Evolutionary conservation across 2,888 invertebrate species (phyloP), one percentile per base, ranked within the genome.

Genomic region (Xestia c-nigrum): DNA sequence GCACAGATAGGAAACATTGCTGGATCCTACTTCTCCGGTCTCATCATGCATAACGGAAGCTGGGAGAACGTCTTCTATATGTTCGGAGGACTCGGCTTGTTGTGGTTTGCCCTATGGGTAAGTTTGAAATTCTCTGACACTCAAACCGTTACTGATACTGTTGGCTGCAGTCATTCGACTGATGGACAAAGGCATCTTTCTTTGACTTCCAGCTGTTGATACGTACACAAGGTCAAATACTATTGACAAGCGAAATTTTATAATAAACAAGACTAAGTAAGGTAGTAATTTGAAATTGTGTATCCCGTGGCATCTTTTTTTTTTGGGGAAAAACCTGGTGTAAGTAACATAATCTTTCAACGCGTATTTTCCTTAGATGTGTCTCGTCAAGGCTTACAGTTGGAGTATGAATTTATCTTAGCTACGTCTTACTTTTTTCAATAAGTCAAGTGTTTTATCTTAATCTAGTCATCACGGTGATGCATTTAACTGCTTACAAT

Each of bases 21-120:
- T 40, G 97, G 97, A 1, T 96, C 97, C 0, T 94, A 95, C 73
- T 92, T 97, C 67, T 97, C 97, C 3, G 97, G 97, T 0, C 90
- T 97, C 0, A 94, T 97, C 16, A 95, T 97, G 93, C 93, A 96
- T 65, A 91, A 94, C 61, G 96, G 96, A 1, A 94, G 93, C 64
- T 97, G 97, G 97, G 97, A 97, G 38, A 92, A 96, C 66, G 97
- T 97, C 0, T 97, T 97, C 89, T 97, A 97, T 81, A 86, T 97
- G 83, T 97, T 97, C 86, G 97, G 97, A 64, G 94, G 92, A 5
- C 71, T 97, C 0, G 97, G 97, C 3, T 81, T 97, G 0, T 3
- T 94, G 1, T 97, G 97, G 97, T 97, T 97, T 86, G 46, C 95
- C 3, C 78, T 97, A 50, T 97, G 97, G 97, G 94, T 97, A 86